phyloP scores from a whole-genome alignment of 2,797 vertebrate species.

The Neostethus bicornis region DNA sequence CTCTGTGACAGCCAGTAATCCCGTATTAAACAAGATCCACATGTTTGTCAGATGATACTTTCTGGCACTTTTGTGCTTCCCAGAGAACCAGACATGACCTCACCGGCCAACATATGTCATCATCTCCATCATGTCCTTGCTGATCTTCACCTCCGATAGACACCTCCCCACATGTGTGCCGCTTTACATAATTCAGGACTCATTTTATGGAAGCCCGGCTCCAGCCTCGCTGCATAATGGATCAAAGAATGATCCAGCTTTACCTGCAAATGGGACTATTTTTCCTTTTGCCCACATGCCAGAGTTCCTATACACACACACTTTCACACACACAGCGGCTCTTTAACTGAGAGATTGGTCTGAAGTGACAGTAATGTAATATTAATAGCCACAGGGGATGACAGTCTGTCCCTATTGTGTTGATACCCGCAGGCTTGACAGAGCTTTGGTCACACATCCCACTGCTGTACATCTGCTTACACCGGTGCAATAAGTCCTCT shows the following conservation, averaged over 20 bases:
- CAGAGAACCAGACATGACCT: slow-evolving; percentile 72
- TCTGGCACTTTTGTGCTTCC: slow-evolving; percentile 33
- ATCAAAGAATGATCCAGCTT: slow-evolving; percentile 61
- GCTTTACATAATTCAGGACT: slow-evolving; percentile 66
- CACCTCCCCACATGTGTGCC: slow-evolving; percentile 34
- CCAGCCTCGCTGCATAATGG: slow-evolving; percentile 66
- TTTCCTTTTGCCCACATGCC: slow-evolving; percentile 40
- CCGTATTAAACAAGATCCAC: slow-evolving; percentile 64
- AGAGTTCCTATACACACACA: slow-evolving; percentile 4
- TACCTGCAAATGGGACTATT: slow-evolving; percentile 50
- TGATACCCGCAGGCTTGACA: slow-evolving; percentile 75
- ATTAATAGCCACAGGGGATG: slow-evolving; percentile 77
- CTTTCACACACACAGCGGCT: slow-evolving; percentile 24
- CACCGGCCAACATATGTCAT: slow-evolving; percentile 53
- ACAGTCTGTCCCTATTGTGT: slow-evolving; percentile 72
- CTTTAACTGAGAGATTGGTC: slow-evolving; percentile 74
- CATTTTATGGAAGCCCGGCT: slow-evolving; percentile 49
- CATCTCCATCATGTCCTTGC: slow-evolving; percentile 45
- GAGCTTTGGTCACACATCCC: slow-evolving; percentile 79
- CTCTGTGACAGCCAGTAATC: slow-evolving; percentile 50
- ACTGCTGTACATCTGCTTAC: slow-evolving; percentile 75
- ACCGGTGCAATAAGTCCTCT: slow-evolving; percentile 67
- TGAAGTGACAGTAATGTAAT: slow-evolving; percentile 80
- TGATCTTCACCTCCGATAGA: slow-evolving; percentile 63
- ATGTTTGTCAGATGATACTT: slow-evolving; percentile 67